Evolutionary conservation across 2,888 invertebrate species (phyloP).

Genomic region (Mechanitis messenoides): DNA sequence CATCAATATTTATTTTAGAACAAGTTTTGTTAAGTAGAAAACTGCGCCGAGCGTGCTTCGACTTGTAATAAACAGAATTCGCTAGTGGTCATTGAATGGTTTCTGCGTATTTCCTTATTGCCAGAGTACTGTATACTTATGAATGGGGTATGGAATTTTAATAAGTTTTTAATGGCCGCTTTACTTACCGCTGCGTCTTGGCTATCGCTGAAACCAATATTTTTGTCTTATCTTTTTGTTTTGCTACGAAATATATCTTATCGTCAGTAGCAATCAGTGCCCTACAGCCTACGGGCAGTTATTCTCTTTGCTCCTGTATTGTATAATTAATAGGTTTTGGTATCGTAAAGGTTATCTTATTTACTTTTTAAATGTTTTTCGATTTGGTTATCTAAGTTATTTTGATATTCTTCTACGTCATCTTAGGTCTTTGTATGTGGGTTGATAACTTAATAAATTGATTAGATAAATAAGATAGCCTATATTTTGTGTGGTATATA

Average conservation of each 20-base stretch:
- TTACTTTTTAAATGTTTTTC: not conserved
- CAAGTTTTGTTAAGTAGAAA: constrained; percentile 53
- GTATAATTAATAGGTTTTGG: not conserved
- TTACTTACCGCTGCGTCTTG: constrained; percentile 24
- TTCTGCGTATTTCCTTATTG: constrained; percentile 74
- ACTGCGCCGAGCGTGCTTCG: constrained; percentile 58
- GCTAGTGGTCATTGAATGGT: constrained; percentile 63
- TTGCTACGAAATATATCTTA: not conserved
- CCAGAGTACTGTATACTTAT: constrained; percentile 54
- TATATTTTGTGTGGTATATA: no score
- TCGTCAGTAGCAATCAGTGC: not conserved
- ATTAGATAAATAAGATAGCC: no score
- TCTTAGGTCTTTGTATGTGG: no score
- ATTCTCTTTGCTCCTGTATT: not conserved
- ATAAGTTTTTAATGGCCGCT: constrained; percentile 41
- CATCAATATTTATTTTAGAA: constrained; percentile 37
- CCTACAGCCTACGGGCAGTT: not conserved
- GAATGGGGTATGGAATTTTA: constrained; percentile 66
- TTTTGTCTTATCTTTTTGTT: not conserved
- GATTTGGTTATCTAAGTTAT: constrained; percentile 10
- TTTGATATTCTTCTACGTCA: constrained; percentile 7
- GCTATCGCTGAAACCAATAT: constrained; percentile 20
- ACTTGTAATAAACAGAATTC: constrained; percentile 60
- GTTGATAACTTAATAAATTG: no score
- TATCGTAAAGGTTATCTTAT: not conserved